Base-by-base conservation (phyloP, 2,888 invertebrate species). In the Cephus pulcher region DNA sequence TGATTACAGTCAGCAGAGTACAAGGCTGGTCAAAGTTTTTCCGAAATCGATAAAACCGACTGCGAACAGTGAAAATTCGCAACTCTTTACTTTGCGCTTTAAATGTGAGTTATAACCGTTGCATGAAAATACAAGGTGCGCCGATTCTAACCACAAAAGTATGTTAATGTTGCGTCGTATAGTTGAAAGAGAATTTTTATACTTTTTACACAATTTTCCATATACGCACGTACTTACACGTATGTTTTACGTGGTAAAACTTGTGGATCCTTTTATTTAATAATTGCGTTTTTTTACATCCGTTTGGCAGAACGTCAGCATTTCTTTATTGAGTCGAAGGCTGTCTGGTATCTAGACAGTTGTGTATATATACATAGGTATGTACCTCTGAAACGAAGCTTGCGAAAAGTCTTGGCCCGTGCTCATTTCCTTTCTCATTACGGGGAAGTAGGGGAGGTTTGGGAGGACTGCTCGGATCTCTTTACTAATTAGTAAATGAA, bases 401-500 rank as follows among this genome's bases (percentile, higher is more conserved):
- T 82, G 79, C 82, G 83, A 84, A 84, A 86, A 88, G 83, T 85
- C 84, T 84, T 82, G 82, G 69, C 74, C 76, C 79, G 78, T 80
- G 84, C 84, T 87, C 87, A 86, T 90, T 89, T 90, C 83, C 86
- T 88, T 86, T 86, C 88, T 89, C 88, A 87, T 90, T 89, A 86
- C 56, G 23, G 56, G 23, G 56, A 56, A 56, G 56, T 23, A 56
- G 23, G 23, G 23, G 84, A 84, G 83, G 81, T 76, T 73, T 76
- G 83, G 82, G 82, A 85, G 85, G 86, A 83, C 81, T 79, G 80
- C 82, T 84, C 84, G 79, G 86, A 89, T 90, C 89, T 78, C 84
- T 88, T 90, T 90, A 89, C 90, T 90, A 90, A 90, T 90, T 89
- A 89, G 88, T 86, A 88, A 86, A 88, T 83, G 86, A 88, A 88